A percentile compares a stretch with the other conserved stretches of the same genome.
Evolutionary conservation across 2,797 vertebrate genomes (phyloP).

Genomic region (Sebastes taczanowskii): DNA sequence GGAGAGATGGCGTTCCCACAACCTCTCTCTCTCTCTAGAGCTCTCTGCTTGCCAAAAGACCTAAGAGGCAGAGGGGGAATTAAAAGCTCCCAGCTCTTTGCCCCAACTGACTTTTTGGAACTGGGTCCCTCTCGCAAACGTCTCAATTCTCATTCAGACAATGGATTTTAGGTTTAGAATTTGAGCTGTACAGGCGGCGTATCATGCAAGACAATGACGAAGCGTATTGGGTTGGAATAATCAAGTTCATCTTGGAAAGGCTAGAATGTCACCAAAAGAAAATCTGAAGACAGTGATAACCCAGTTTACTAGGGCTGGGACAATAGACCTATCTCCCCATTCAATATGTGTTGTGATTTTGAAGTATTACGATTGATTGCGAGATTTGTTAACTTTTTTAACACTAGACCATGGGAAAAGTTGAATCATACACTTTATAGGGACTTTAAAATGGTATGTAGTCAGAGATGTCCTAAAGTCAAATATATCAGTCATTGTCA

Average conservation of each 20-base stretch:
- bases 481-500: too few relatives aligned
- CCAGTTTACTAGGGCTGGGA: background rate
- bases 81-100: conserved; percentile 28
- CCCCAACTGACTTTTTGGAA: conserved; percentile 25
- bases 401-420: too few relatives aligned
- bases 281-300: background rate
- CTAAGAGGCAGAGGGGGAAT: conserved; percentile 45
- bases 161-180: conserved; percentile 11
- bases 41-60: conserved; percentile 50
- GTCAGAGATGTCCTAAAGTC: too few relatives aligned
- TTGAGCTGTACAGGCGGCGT: background rate
- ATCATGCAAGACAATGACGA: background rate
- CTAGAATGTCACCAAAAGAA: background rate
- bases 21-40: conserved; percentile 57
- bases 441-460: too few relatives aligned
- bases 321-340: too few relatives aligned
- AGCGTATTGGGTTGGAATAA: background rate
- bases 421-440: too few relatives aligned
- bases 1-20: conserved; percentile 72
- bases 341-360: too few relatives aligned
- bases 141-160: conserved; percentile 31
- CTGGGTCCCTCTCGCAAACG: conserved; percentile 9
- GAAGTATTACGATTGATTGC: too few relatives aligned
- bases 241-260: background rate
- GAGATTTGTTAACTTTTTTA: too few relatives aligned